Percentiles rank a stretch among this genome's conserved stretches.
Conservation (phyloP, 1,140 invertebrate genomes). For the Procambarus virginalis region DNA sequence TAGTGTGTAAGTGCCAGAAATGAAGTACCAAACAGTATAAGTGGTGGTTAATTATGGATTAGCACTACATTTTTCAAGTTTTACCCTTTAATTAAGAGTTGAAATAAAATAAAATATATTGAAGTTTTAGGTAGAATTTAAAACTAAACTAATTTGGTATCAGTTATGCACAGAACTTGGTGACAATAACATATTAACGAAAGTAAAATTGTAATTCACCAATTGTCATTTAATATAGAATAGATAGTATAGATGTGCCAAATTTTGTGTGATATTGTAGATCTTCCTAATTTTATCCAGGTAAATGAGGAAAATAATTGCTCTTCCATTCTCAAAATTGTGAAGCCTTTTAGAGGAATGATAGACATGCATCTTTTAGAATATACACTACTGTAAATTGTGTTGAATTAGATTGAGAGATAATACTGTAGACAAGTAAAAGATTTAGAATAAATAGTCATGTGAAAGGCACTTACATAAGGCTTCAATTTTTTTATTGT, state of each 20-base stretch:
- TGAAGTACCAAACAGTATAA: neutral
- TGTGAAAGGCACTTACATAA: constrained; percentile 10
- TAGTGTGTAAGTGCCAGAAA: neutral
- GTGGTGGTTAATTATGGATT: neutral
- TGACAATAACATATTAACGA: neutral
- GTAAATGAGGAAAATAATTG: constrained; percentile 17
- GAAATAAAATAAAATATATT: too few species aligned
- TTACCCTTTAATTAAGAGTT: too few species aligned
- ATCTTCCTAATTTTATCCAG: constrained; percentile 48
- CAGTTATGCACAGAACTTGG: neutral
- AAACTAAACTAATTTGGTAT: neutral
- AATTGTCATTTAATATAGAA: constrained; percentile 4
- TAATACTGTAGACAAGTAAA: constrained; percentile 14
- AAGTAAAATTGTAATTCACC: neutral
- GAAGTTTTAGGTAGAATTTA: too few species aligned
- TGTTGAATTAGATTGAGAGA: constrained; percentile 6
- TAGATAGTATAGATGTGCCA: constrained; percentile 52
- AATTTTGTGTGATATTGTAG: constrained; percentile 28
- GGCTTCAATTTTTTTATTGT: constrained; percentile 16
- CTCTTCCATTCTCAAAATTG: constrained; percentile 47
- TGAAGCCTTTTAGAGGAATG: constrained; percentile 30
- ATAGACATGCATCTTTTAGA: constrained; percentile 34
- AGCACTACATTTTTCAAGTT: neutral
- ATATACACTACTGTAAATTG: neutral
- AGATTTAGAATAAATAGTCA: constrained; percentile 13